phyloP scores from a whole-genome alignment of 2,113 vertebrate genomes.

The Lates calcarifer region DNA sequence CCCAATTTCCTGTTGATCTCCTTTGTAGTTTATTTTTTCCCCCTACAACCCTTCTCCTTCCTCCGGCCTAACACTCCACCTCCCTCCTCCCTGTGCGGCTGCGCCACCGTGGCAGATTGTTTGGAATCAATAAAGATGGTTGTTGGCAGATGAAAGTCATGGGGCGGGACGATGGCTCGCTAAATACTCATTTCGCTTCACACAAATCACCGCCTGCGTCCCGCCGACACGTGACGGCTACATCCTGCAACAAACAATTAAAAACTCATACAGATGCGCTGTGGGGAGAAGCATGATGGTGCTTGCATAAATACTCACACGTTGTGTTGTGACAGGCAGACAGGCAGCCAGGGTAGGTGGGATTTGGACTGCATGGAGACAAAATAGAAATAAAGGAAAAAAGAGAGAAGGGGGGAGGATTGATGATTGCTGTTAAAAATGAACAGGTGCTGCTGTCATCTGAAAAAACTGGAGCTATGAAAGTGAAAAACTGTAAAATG shows the following conservation, averaged over 20 bases:
- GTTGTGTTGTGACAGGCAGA: constrained; percentile 55
- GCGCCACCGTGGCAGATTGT: constrained; percentile 59
- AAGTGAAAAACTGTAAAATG: constrained; percentile 23
- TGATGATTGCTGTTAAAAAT: constrained; percentile 24
- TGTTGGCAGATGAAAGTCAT: constrained; percentile 75
- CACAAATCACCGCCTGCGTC: constrained; percentile 70
- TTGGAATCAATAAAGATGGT: constrained; percentile 78
- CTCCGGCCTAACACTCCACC: constrained; percentile 24
- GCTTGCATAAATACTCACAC: constrained; percentile 59
- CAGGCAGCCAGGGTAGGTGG: constrained; percentile 7
- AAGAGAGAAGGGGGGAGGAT: background rate
- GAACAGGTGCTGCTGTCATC: constrained; percentile 35
- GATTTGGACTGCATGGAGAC: constrained; percentile 29
- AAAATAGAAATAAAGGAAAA: constrained; percentile 5
- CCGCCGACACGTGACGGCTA: constrained; percentile 51
- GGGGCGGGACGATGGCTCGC: constrained; percentile 63
- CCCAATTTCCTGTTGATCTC: constrained; percentile 70
- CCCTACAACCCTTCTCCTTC: constrained; percentile 7
- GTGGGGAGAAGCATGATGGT: constrained; percentile 32
- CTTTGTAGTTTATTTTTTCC: constrained; percentile 66
- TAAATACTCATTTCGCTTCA: constrained; percentile 74
- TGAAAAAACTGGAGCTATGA: constrained; percentile 9
- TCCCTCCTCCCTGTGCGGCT: constrained; percentile 29
- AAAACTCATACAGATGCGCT: constrained; percentile 64
- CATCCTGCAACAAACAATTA: constrained; percentile 71